A percentile compares a stretch with the other conserved stretches of the same genome.
Evolutionary conservation across 2,113 vertebrate genomes (phyloP).

Genomic region (Platanista minor): DNA sequence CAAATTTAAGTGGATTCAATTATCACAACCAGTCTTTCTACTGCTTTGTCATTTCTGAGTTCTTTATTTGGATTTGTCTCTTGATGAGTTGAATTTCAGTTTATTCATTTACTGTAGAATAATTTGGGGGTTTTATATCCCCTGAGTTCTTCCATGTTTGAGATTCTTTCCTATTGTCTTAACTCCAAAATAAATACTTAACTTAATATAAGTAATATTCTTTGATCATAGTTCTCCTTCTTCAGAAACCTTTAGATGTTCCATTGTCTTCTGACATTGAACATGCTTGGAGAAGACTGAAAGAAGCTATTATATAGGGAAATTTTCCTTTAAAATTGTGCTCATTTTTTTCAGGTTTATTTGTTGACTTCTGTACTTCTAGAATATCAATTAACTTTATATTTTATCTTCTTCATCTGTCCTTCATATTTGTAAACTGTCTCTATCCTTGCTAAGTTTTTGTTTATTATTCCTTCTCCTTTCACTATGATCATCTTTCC

Average conservation of each 20-base stretch:
- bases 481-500: neutral
- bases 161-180: neutral
- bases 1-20: neutral
- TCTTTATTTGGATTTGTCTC: neutral
- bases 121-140: neutral
- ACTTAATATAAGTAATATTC: neutral
- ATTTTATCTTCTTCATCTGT: neutral
- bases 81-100: neutral
- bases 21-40: neutral
- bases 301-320: neutral
- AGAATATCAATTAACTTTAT: neutral
- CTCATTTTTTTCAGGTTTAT: neutral
- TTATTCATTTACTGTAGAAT: neutral
- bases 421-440: neutral
- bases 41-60: neutral
- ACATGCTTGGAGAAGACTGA: neutral
- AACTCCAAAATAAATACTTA: conserved; percentile 34
- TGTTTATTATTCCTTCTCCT: neutral
- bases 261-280: neutral
- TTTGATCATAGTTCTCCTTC: neutral
- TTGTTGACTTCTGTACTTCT: neutral
- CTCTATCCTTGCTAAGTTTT: neutral
- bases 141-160: neutral
- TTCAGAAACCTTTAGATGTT: neutral
- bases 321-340: neutral